Evolutionary conservation across 1,140 invertebrate genomes (phyloP).

Genomic region (Linepithema humile): DNA sequence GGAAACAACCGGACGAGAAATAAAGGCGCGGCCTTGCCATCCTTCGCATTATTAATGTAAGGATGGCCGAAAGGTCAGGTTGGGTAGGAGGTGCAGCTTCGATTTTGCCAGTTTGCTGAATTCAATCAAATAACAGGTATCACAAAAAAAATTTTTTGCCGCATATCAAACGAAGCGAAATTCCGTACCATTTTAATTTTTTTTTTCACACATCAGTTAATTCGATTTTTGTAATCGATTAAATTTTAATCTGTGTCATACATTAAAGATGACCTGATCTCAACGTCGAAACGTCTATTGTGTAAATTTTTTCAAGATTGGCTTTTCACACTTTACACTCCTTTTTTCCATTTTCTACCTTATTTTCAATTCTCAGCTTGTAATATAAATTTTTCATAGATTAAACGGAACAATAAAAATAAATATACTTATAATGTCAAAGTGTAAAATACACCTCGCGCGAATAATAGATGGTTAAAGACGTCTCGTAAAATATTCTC

Average conservation of each 20-base stretch:
- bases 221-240: too few relatives aligned
- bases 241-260: too few relatives aligned
- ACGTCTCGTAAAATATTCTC: constrained; percentile 3
- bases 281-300: too few relatives aligned
- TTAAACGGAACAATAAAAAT: too few relatives aligned
- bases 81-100: background rate
- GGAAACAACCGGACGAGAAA: constrained; percentile 39
- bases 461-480: background rate
- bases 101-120: constrained; percentile 18
- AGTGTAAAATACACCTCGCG: background rate
- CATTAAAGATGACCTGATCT: too few relatives aligned
- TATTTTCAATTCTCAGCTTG: background rate
- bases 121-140: constrained; percentile 49
- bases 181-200: background rate
- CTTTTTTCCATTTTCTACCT: too few relatives aligned
- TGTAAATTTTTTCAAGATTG: too few relatives aligned
- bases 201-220: too few relatives aligned
- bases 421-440: too few relatives aligned
- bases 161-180: background rate
- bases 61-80: constrained; percentile 47
- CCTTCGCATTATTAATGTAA: constrained; percentile 64
- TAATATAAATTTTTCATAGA: background rate
- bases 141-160: background rate
- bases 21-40: constrained; percentile 16
- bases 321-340: too few relatives aligned